Conservation (phyloP, 35 echinoderm and acorn worm genomes). For the Apostichopus japonicus region DNA sequence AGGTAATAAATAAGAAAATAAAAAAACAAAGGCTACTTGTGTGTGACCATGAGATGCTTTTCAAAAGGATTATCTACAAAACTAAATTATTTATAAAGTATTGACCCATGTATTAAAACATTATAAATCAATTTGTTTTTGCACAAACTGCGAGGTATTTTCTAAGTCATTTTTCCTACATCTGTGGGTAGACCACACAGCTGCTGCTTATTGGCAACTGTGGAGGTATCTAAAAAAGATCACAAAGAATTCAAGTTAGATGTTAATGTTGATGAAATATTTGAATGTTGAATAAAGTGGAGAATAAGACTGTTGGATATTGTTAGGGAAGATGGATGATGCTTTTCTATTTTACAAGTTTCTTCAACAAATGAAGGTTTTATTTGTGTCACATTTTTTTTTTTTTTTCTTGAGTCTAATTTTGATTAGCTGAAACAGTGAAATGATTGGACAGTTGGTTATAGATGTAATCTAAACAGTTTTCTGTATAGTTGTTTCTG, state of each 20-base stretch:
- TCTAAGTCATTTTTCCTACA: slow-evolving; percentile 47
- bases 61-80: slow-evolving; percentile 8
- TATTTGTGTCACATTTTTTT: not conserved
- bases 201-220: slow-evolving; percentile 4
- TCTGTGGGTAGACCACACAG: slow-evolving; percentile 18
- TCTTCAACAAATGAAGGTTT: not conserved
- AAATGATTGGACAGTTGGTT: not conserved
- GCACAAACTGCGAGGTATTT: slow-evolving; percentile 32
- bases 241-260: slow-evolving; percentile 44
- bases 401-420: not conserved
- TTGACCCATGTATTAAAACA: not conserved
- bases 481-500: not conserved
- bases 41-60: slow-evolving; percentile 63
- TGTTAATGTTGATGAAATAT: slow-evolving; percentile 45
- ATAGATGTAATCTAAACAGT: not conserved
- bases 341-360: not conserved
- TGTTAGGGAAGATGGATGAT: not conserved
- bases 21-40: slow-evolving; percentile 41
- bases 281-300: slow-evolving; percentile 8
- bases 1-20: not conserved
- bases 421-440: not conserved
- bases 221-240: slow-evolving; percentile 46
- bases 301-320: not conserved
- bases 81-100: not conserved
- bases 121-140: not conserved